Base-by-base conservation (phyloP, 2,797 vertebrate species). In the Avahi laniger region DNA sequence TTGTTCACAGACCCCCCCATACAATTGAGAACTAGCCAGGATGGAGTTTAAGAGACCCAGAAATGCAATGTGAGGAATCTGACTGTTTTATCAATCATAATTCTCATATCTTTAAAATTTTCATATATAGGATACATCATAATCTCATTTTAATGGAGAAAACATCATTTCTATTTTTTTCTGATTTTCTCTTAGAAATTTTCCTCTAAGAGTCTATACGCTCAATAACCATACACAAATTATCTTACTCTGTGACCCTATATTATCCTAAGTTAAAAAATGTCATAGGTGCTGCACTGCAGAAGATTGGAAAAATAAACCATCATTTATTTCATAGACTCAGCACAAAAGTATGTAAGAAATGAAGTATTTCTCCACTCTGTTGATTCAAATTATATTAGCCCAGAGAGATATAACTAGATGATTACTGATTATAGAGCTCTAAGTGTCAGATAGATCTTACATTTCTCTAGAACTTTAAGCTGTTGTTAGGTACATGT, bases 391-490 rank as follows among this genome's bases (percentile, higher is more conserved):
- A 97, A 67, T 98, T 94, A 80, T 94, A 76, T 82, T 96, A 81
- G 50, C 57, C 78, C 87, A 93, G 93, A 89, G 67, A 97, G 26
- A 95, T 38, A 35, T 96, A 97, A 98, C 96, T 89, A 84, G n/a
- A 84, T 86, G 83, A 73, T 82, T 93, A 38, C 35, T 94, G 95
- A 95, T 92, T 97, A 92, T 83, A 81, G 87, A 88, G 33, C 11
- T 70, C 43, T 94, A 46, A 96, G 70, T 90, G 79, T 92, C 24
- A 97, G 46, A 97, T 76, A 89, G 94, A 96, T 67, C 28, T 95
- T 38, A 54, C 65, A 59, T 94, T 97, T 96, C 33, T 91, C 75
- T 67, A 81, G 94, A 97, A 95, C 8, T 38, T 80, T 59, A 30
- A 85, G 4, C 28, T 70, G 1, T 54, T 96, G 15, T 89, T 1